These are phyloP conservation scores for Lanius collurio DNA, from an alignment of 2,113 vertebrate genomes.

Conservation along the genomic window DNA sequence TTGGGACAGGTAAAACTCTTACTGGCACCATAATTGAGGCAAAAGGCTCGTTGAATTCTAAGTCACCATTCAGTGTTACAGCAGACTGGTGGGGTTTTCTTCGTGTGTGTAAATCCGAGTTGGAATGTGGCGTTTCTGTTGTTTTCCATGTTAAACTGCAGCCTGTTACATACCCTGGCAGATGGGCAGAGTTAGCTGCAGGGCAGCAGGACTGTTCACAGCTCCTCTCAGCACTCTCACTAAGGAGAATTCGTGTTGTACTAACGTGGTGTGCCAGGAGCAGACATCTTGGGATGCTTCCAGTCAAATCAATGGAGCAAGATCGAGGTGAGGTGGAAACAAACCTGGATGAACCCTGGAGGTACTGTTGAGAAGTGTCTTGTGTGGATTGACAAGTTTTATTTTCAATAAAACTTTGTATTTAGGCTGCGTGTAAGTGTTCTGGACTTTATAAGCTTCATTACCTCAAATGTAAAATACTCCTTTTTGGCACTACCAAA, in stretches of 20 bases:
- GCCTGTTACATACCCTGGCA: not conserved
- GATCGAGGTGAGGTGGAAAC: not conserved
- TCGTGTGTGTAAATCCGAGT: not conserved
- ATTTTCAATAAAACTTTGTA: not conserved
- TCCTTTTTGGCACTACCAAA: not conserved
- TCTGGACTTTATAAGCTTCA: not conserved
- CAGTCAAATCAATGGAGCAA: not conserved
- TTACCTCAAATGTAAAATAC: not conserved
- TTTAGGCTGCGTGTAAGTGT: not conserved
- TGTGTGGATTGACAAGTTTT: not conserved
- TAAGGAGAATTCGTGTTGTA: not conserved
- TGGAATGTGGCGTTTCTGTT: not conserved
- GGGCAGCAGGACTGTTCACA: not conserved
- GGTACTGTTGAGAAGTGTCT: fast-evolving
- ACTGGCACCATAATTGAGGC: fast-evolving
- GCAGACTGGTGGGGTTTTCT: not conserved
- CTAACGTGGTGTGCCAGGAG: not conserved
- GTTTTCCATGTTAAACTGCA: not conserved
- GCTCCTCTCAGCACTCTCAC: not conserved
- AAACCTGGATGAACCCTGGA: not conserved
- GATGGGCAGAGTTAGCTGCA: too few species aligned
- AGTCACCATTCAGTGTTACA: not conserved
- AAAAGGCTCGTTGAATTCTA: not conserved
- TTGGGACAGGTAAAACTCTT: not conserved
- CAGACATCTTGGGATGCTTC: not conserved